Evolutionary conservation across 1,140 invertebrate genomes (phyloP).

Genomic region (Pantala flavescens): DNA sequence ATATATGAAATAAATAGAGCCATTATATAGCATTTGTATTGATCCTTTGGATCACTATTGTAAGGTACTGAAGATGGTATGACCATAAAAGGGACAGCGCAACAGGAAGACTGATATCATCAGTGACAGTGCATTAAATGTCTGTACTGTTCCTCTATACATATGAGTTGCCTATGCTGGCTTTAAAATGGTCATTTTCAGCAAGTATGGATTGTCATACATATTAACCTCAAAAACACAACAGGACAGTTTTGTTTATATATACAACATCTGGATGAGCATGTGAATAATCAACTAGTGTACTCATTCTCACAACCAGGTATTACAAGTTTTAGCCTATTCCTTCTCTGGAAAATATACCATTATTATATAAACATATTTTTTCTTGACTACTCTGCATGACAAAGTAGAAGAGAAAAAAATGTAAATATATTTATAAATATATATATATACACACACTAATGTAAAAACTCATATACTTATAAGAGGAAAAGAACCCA

Average conservation of each 20-base stretch:
- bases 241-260: constrained; percentile 10
- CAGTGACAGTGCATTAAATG: constrained; percentile 8
- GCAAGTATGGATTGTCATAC: constrained; percentile 6
- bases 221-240: constrained; percentile 10
- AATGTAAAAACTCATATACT: constrained; percentile 12
- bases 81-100: not conserved
- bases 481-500: constrained; percentile 15
- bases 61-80: constrained; percentile 2
- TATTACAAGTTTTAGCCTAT: constrained; percentile 14
- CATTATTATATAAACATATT: constrained; percentile 14
- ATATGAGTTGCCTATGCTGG: constrained; percentile 8
- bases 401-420: constrained; percentile 12
- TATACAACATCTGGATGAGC: constrained; percentile 8
- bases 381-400: constrained; percentile 16
- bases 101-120: constrained; percentile 12
- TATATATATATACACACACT: constrained; percentile 14
- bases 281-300: constrained; percentile 1
- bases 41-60: constrained; percentile 6
- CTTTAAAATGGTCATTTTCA: constrained; percentile 3
- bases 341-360: constrained; percentile 15
- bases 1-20: constrained; percentile 12
- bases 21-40: constrained; percentile 8
- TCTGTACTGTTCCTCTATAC: constrained; percentile 11
- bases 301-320: constrained; percentile 13
- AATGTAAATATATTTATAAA: constrained; percentile 15